Evolutionary conservation across 2,797 vertebrate species (phyloP), one percentile per base, ranked within the genome.

Genomic region (Sebastes matsubarae): DNA sequence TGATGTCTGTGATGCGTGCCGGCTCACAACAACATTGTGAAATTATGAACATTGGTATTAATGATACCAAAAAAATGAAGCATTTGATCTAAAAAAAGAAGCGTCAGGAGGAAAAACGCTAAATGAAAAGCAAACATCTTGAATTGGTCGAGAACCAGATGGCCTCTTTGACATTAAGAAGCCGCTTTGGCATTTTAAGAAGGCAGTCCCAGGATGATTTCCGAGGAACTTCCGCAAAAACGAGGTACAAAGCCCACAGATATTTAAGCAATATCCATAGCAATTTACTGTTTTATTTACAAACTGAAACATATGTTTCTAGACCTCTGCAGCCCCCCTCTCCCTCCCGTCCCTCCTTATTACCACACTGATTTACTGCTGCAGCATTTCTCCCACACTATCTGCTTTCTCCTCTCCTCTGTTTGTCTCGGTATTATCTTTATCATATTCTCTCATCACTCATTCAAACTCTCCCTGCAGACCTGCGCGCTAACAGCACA

Each of bases 211-310:
- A 82, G 91, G 91, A 94, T 89, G 93, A 94, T 95, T 95, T 94
- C 93, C 89, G 88, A 94, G 86, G 90, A 94, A 96, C 95, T 95
- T 96, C 95, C 93, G 93, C 91, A 89, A 92, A 50, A 93, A 92
- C 69, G 87, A 88, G 90, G 90, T 91, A 94, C 91, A 94, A 93
- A 95, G 92, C 93, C 94, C 91, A 90, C 91, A 95, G 94, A 95
- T 95, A 95, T 95, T 95, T 92, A 91, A 93, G 91, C 93, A 95
- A 95, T 93, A 94, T 95, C 90, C 94, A 94, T 91, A 88, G 90
- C 92, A 94, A 95, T 95, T 94, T 94, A 93, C 93, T 92, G 90
- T 95, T 95, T 95, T 95, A 95, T 95, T 95, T 95, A 95, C 93
- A 95, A 95, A 95, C 94, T 89, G 87, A 94, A 95, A 95, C 94